Percentiles rank a stretch among this genome's conserved stretches.
Evolutionary conservation across 64 coral and sea anemone species (phyloP).

Genomic region (Orbicella faveolata): DNA sequence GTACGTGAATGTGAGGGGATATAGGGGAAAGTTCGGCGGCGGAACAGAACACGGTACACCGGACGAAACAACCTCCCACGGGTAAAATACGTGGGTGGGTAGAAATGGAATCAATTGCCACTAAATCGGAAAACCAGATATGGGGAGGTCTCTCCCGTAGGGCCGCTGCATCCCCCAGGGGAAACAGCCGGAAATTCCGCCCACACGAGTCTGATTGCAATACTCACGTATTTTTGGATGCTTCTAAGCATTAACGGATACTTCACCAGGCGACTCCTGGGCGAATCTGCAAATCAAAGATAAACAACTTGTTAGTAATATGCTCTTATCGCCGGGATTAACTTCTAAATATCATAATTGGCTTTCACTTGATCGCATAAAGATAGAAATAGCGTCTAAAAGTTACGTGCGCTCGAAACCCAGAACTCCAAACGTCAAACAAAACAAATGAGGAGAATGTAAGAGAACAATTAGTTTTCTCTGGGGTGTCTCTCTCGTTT

Average conservation of each 20-base stretch:
- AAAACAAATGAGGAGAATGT: too few species aligned
- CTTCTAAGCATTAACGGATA: constrained; percentile 88
- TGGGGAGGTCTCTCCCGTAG: not conserved
- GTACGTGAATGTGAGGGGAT: too few species aligned
- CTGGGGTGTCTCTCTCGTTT: too few species aligned
- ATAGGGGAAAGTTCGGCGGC: too few species aligned
- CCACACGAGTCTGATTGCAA: not conserved
- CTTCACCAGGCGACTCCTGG: constrained; percentile 92
- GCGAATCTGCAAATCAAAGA: constrained; percentile 73
- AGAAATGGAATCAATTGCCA: too few species aligned
- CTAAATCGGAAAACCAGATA: not conserved
- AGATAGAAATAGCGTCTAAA: not conserved
- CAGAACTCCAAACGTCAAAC: too few species aligned
- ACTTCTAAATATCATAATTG: not conserved
- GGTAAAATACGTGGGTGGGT: not conserved
- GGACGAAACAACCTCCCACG: too few species aligned
- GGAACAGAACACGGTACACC: too few species aligned
- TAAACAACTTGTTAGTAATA: not conserved
- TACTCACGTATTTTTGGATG: constrained; percentile 72
- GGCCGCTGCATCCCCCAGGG: not conserved
- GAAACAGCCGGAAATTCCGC: not conserved
- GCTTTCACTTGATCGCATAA: constrained; percentile 1
- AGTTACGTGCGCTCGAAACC: not conserved
- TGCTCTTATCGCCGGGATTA: not conserved
- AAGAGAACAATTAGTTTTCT: too few species aligned